Evolutionary conservation across 2,797 vertebrate genomes (phyloP).

Genomic region (Leontopithecus rosalia): DNA sequence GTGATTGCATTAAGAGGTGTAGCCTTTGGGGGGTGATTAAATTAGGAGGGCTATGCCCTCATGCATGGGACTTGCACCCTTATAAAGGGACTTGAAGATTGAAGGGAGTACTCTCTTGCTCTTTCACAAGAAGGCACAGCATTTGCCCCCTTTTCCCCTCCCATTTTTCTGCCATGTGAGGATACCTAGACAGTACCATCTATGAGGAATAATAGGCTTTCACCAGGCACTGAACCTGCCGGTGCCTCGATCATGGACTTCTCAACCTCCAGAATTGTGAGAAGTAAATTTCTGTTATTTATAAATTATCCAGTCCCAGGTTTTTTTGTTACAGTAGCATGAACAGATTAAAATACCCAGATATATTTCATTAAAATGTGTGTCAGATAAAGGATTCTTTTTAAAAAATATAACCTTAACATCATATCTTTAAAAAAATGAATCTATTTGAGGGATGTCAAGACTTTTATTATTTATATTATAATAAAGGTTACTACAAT

Average conservation of each 20-base stretch:
- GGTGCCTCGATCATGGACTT: background rate
- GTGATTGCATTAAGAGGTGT: background rate
- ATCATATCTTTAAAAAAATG: background rate
- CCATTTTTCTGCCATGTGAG: background rate
- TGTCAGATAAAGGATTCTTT: background rate
- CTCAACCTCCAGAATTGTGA: background rate
- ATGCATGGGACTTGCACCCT: background rate
- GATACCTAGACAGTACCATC: background rate
- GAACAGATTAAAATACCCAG: background rate
- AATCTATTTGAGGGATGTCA: background rate
- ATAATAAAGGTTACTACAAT: background rate
- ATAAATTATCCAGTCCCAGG: background rate
- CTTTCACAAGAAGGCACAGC: background rate
- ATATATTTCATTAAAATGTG: background rate
- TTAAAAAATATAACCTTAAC: background rate
- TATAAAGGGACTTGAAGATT: background rate
- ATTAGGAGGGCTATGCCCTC: background rate
- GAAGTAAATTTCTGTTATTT: background rate
- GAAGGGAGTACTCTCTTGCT: background rate
- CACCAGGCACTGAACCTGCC: no score
- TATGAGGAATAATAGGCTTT: background rate
- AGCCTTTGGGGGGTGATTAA: background rate
- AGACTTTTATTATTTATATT: background rate
- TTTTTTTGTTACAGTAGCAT: background rate
- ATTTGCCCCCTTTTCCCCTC: background rate